Base-by-base conservation (phyloP, 2,888 invertebrate species). In the Andrena camellia region DNA sequence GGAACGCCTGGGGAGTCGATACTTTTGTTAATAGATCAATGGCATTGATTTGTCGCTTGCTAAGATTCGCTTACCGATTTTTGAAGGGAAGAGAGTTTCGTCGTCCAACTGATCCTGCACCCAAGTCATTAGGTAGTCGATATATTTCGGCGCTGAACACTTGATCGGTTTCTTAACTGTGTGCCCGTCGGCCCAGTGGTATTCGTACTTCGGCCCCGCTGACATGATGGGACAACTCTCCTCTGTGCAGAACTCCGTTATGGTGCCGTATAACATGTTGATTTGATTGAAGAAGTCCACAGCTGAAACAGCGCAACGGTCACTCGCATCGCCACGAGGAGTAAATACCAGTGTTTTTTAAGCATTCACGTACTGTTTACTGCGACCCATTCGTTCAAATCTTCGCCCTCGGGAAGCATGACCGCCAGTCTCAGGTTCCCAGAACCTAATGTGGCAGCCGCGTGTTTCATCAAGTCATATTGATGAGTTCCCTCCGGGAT, bases 231-330 rank as follows among this genome's bases (percentile, higher is more conserved):
- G 97, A 94, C 99, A 99, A 88, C 98, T 98, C 92, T 99, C 98
- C 94, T 99, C 99, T 3, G 99, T 99, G 94, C 99, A 99, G 95
- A 99, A 99, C 95, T 99, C 99, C n/a, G 99, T 99, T 92, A 99
- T 98, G 42, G 99, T 99, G 70, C 99, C 99, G 93, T 99, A 99
- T 86, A 99, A 95, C 99, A 99, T 99, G 95, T 99, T 99, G 94
- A 99, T 99, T 96, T 99, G 99, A 95, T 99, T 99, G 95, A 99
- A 99, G 95, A 99, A 99, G 95, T 99, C 99, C 85, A 99, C 99
- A 92, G 99, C 99, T 99, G 95, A 59, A 96, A 42, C 13, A 54
- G 52, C 2, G 60, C 0, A 54, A 71, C 3, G 7, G 23, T 63
- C 26, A 26, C 2, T 57, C 59, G 5, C 29, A 33, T 8, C 54